Percentiles rank a stretch among this genome's conserved stretches.
Evolutionary conservation across 1,140 invertebrate species (phyloP).

Genomic region (Parapsyche elsis): DNA sequence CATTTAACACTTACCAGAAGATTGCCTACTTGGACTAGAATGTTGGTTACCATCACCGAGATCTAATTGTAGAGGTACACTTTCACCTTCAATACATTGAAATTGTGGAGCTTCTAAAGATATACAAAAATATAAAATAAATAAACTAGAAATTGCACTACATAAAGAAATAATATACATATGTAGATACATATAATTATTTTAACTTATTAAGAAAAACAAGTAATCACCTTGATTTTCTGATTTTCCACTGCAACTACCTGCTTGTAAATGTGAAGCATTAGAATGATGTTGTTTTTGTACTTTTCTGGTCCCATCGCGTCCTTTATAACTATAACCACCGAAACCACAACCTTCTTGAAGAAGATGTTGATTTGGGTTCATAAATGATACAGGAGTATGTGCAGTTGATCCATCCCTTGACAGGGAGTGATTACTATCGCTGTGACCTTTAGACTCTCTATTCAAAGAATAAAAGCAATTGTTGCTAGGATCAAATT

Average conservation of each 20-base stretch:
- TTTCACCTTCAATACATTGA: constrained; percentile 42
- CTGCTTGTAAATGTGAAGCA: background rate
- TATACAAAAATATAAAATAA: constrained; percentile 18
- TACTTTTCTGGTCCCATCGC: constrained; percentile 32
- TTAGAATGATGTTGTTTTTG: constrained; percentile 20
- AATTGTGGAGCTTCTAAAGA: constrained; percentile 38
- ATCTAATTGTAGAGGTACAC: constrained; percentile 48
- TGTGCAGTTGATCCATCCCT: constrained; percentile 34
- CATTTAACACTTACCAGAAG: constrained; percentile 35
- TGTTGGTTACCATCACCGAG: constrained; percentile 54
- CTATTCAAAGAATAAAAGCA: constrained; percentile 34
- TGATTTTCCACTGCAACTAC: background rate
- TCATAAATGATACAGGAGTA: constrained; percentile 50
- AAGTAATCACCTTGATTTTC: constrained; percentile 12
- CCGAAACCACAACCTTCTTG: constrained; percentile 53
- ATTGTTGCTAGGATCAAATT: constrained; percentile 26
- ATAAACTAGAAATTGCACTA: background rate
- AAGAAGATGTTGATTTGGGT: constrained; percentile 54
- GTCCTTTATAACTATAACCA: constrained; percentile 37
- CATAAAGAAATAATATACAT: too few species aligned
- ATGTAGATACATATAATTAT: background rate
- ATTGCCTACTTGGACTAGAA: constrained; percentile 49
- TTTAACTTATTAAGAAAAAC: background rate
- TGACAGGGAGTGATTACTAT: constrained; percentile 37
- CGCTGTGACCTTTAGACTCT: constrained; percentile 25